phyloP scores from a whole-genome alignment of 2,113 vertebrate species.

The Tupaia chinensis region DNA sequence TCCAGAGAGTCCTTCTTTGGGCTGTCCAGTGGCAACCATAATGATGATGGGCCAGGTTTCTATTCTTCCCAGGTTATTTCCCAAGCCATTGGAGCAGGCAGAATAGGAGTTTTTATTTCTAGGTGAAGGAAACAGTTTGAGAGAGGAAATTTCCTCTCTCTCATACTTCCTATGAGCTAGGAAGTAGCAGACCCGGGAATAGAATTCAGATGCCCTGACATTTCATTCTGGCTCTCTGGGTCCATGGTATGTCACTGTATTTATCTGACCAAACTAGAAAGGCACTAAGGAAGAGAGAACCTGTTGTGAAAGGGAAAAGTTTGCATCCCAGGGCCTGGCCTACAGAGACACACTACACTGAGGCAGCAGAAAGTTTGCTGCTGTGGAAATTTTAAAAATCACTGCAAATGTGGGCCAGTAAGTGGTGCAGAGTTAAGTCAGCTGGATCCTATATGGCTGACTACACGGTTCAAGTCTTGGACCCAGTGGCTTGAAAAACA shows the following conservation, averaged over 20 bases:
- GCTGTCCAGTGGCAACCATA: background rate
- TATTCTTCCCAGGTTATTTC: background rate
- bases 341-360: background rate
- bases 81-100: background rate
- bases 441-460: no score
- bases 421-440: no score
- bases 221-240: background rate
- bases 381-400: no score
- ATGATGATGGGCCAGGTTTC: background rate
- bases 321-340: background rate
- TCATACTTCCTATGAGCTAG: background rate
- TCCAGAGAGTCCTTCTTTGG: background rate
- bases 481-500: no score
- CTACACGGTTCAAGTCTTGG: no score
- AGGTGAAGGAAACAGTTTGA: background rate
- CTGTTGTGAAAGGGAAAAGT: background rate
- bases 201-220: background rate
- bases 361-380: background rate
- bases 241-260: background rate
- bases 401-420: no score
- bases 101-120: background rate
- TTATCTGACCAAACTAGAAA: background rate
- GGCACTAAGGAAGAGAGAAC: no score
- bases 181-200: background rate
- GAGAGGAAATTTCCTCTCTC: background rate